phyloP scores from a whole-genome alignment of 1,140 invertebrate species.

The Lordiphosa collinella region DNA sequence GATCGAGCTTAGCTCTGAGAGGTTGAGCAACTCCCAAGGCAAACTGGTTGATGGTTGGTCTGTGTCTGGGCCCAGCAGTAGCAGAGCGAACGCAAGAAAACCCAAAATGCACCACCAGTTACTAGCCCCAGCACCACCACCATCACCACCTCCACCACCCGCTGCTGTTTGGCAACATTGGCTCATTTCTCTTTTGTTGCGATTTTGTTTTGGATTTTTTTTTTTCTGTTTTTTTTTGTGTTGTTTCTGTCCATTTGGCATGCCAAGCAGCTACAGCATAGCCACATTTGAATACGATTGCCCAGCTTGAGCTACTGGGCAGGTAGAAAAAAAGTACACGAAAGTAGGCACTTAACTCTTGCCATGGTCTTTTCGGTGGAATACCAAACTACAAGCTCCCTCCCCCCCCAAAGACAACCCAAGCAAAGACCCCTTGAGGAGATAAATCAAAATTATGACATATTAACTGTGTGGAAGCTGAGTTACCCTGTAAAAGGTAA shows the following conservation, averaged over 20 bases:
- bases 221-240: conserved; percentile 27
- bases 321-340: too few relatives aligned
- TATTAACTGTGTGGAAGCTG: too few relatives aligned
- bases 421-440: too few relatives aligned
- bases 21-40: conserved; percentile 68
- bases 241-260: conserved; percentile 55
- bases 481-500: too few relatives aligned
- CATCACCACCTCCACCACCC: conserved; percentile 18
- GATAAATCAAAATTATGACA: too few relatives aligned
- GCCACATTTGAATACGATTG: conserved; percentile 60
- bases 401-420: too few relatives aligned
- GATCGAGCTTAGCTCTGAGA: too few relatives aligned
- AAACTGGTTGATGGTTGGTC: conserved; percentile 52
- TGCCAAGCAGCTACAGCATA: conserved; percentile 36
- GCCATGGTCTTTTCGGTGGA: too few relatives aligned
- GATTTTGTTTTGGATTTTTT: conserved; percentile 17
- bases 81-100: conserved; percentile 7
- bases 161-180: conserved; percentile 18
- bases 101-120: conserved; percentile 25
- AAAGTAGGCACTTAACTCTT: too few relatives aligned
- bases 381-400: too few relatives aligned
- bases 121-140: conserved; percentile 3
- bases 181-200: conserved; percentile 61
- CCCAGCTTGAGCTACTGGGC: not conserved
- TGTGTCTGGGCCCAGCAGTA: not conserved